These are phyloP conservation scores for Pardalotus punctatus DNA, from an alignment of 2,113 vertebrate genomes.

Conservation along the genomic window DNA sequence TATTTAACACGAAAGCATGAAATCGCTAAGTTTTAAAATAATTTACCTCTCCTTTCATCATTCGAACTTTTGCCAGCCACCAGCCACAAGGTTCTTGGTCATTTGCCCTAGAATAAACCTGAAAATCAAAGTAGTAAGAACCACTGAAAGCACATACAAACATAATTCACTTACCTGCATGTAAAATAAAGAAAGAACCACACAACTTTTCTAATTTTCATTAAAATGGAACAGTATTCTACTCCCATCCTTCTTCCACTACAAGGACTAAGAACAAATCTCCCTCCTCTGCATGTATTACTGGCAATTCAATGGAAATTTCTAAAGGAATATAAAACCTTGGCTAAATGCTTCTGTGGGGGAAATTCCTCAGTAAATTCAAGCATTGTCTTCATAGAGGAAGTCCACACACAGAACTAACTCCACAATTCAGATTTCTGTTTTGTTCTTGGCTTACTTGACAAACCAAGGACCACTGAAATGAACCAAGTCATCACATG, in stretches of 20 bases:
- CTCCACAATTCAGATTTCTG: neutral
- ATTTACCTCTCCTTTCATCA: slow-evolving; percentile 87
- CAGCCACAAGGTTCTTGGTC: slow-evolving; percentile 86
- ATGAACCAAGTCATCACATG: neutral
- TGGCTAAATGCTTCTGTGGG: neutral
- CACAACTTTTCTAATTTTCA: neutral
- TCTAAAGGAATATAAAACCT: neutral
- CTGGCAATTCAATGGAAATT: neutral
- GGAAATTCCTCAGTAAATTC: neutral
- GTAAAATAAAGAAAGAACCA: neutral
- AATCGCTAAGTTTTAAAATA: neutral
- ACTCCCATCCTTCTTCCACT: neutral
- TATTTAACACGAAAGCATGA: neutral
- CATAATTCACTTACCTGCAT: neutral
- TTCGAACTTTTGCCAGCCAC: slow-evolving; percentile 86
- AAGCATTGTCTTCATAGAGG: neutral
- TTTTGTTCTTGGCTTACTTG: neutral
- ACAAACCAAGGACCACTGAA: neutral
- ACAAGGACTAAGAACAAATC: neutral
- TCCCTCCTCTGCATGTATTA: neutral
- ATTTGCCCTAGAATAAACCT: slow-evolving; percentile 85
- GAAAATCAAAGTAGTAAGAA: neutral
- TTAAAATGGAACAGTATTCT: neutral
- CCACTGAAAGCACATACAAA: neutral
- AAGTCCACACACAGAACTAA: neutral